Conservation (phyloP, 2,113 vertebrate genomes). For the Stomatorhinus ivindoensis region DNA sequence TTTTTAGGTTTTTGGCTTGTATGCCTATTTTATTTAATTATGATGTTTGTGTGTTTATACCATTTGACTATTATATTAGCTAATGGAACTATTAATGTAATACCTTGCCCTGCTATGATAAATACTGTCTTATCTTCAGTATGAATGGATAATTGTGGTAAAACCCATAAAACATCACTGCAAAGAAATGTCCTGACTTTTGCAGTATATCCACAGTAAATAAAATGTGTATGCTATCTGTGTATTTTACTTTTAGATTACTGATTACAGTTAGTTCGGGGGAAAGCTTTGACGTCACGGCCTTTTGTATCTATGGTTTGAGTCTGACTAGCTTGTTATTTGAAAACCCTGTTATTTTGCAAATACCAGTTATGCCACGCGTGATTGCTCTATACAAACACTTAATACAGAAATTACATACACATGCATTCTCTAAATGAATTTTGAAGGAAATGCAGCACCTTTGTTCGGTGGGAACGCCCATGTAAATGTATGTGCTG, state of each 20-base stretch:
- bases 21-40: background rate
- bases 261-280: background rate
- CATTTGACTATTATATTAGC: background rate
- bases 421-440: background rate
- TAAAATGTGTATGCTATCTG: background rate
- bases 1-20: background rate
- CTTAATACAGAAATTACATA: background rate
- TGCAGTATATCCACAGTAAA: background rate
- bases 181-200: background rate
- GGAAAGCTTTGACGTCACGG: background rate
- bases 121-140: background rate
- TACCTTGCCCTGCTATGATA: background rate
- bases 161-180: background rate
- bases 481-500: background rate
- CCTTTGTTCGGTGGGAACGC: background rate
- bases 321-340: background rate
- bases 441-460: background rate
- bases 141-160: background rate
- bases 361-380: background rate
- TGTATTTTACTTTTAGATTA: background rate
- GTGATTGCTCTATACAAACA: background rate
- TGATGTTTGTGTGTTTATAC: background rate
- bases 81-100: background rate
- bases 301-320: background rate
- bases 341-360: background rate